Evolutionary conservation across 2,888 invertebrate genomes (phyloP).

Genomic region (Macropis europaea): DNA sequence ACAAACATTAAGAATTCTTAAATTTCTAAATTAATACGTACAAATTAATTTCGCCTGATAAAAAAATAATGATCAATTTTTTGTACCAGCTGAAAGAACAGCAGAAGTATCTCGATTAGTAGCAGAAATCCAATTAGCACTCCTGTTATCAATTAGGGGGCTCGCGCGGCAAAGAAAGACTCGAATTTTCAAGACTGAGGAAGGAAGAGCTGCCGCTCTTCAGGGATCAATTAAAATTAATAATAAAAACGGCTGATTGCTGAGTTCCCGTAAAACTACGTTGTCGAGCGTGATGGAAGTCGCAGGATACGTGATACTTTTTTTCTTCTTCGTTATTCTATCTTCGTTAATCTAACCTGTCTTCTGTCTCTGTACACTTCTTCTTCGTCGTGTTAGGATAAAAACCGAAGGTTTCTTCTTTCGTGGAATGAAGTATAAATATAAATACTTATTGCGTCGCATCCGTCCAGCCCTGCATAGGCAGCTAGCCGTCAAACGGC

Average conservation of each 20-base stretch:
- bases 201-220: too few species aligned
- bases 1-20: too few species aligned
- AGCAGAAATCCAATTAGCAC: too few species aligned
- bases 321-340: constrained; percentile 1
- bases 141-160: too few species aligned
- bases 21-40: too few species aligned
- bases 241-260: constrained; percentile 7
- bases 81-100: too few species aligned
- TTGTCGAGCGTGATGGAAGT: constrained; percentile 29
- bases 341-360: background rate
- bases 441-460: constrained; percentile 59
- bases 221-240: too few species aligned
- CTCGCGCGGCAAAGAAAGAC: background rate
- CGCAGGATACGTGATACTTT: constrained; percentile 58
- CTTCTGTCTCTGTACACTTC: background rate
- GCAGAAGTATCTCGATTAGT: too few species aligned
- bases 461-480: constrained; percentile 77
- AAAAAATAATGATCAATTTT: too few species aligned
- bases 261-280: constrained; percentile 15
- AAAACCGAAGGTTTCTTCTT: constrained; percentile 21
- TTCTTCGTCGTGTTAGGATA: constrained; percentile 29
- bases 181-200: too few species aligned
- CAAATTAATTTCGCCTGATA: too few species aligned
- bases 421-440: constrained; percentile 23
- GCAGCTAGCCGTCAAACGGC: constrained; percentile 73